Evolutionary conservation across 2,888 invertebrate species (phyloP).

Genomic region (Epiblema foenella): DNA sequence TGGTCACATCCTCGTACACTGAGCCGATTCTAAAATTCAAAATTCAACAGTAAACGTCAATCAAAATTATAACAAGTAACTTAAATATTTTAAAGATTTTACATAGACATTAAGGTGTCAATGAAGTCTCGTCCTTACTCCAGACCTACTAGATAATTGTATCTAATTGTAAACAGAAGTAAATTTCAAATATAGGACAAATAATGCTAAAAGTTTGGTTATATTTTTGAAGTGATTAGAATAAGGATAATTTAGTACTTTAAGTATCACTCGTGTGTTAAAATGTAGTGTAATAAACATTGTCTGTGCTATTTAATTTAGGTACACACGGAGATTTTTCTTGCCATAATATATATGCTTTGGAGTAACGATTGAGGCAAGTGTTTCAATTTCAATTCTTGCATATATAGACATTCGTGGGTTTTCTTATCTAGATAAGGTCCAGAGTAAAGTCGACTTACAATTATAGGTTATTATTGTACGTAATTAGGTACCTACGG

Average conservation of each 20-base stretch:
- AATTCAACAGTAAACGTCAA: background rate
- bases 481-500: too few species aligned
- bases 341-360: background rate
- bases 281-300: background rate
- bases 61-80: background rate
- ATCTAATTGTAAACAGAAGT: background rate
- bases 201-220: background rate
- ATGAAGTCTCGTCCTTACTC: slow-evolving; percentile 5
- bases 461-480: background rate
- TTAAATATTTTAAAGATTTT: slow-evolving; percentile 26
- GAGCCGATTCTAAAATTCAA: slow-evolving; percentile 71
- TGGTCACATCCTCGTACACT: slow-evolving; percentile 76
- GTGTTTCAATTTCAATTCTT: background rate
- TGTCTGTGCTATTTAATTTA: background rate
- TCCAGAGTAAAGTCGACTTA: too few species aligned
- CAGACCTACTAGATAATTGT: slow-evolving; percentile 30
- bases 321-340: background rate
- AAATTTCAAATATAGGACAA: slow-evolving; percentile 1
- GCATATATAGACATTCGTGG: background rate
- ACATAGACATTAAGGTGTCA: slow-evolving; percentile 40
- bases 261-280: background rate
- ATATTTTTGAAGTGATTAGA: slow-evolving; percentile 5
- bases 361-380: background rate
- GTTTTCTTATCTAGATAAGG: background rate
- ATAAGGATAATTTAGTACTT: slow-evolving; percentile 24